phyloP scores from a whole-genome alignment of 2,888 invertebrate species.

The Aleiodes leptofemur region DNA sequence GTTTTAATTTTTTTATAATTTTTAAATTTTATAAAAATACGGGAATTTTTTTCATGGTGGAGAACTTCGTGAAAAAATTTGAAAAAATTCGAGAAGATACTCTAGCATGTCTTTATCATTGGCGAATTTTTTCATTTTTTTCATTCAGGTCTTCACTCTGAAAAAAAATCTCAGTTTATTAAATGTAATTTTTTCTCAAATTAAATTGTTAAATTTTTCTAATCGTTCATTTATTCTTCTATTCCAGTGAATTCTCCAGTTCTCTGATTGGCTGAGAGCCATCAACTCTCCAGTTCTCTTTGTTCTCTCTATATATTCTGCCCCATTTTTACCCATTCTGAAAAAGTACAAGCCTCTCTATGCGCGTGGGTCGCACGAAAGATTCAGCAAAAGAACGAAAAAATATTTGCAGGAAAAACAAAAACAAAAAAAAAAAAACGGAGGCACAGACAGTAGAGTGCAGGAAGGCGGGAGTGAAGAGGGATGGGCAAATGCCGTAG shows the following conservation, averaged over 20 bases:
- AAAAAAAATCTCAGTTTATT: too few relatives aligned
- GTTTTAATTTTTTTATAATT: neutral
- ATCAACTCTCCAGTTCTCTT: slow-evolving; percentile 26
- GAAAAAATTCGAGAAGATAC: too few relatives aligned
- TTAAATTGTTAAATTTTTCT: too few relatives aligned
- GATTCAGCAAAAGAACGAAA: slow-evolving; percentile 19
- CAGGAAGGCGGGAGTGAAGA: slow-evolving; percentile 5
- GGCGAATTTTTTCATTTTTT: slow-evolving; percentile 32
- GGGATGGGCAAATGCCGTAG: slow-evolving; percentile 28
- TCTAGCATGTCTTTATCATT: neutral
- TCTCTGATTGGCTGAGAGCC: slow-evolving; percentile 43
- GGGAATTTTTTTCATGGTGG: neutral
- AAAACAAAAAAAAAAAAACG: neutral
- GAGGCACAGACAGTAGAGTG: slow-evolving; percentile 24
- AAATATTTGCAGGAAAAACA: slow-evolving; percentile 22
- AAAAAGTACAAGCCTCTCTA: slow-evolving; percentile 29
- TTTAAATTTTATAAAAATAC: too few relatives aligned
- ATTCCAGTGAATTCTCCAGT: too few relatives aligned
- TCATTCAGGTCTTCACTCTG: too few relatives aligned
- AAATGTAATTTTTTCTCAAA: too few relatives aligned
- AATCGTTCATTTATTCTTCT: too few relatives aligned
- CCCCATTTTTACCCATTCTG: slow-evolving; percentile 38
- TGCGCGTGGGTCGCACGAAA: slow-evolving; percentile 40
- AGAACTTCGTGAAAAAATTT: neutral
- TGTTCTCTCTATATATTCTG: slow-evolving; percentile 27